phyloP scores from a whole-genome alignment of 2,113 vertebrate species.

The Saguinus imperator region DNA sequence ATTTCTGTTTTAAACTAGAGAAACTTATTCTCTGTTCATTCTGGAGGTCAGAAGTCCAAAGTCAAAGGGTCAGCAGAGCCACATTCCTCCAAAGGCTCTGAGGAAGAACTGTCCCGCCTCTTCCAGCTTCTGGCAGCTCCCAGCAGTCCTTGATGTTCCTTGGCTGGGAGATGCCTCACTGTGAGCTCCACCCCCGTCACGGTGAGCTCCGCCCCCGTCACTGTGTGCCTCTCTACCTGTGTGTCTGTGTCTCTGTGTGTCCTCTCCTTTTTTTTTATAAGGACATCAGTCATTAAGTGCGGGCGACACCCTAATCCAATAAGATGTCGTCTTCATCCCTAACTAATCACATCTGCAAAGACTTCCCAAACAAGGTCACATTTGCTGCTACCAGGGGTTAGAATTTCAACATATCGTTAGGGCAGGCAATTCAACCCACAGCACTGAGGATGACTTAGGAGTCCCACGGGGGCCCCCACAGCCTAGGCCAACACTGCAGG shows the following conservation, averaged over 20 bases:
- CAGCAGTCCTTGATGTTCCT: rapidly evolving
- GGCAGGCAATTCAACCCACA: rapidly evolving
- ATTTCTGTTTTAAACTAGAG: too few species aligned
- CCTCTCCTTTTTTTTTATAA: neutral
- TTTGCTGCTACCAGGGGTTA: neutral
- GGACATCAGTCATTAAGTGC: neutral
- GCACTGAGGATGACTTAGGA: neutral
- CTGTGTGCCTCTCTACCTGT: rapidly evolving
- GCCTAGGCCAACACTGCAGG: neutral
- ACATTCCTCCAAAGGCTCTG: rapidly evolving
- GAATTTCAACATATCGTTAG: neutral
- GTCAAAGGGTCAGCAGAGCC: too few species aligned
- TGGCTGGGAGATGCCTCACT: rapidly evolving
- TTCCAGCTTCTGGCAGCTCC: neutral
- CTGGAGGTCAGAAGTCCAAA: neutral
- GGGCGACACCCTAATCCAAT: neutral
- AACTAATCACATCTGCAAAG: neutral
- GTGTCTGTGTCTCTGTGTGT: neutral
- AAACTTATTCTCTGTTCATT: neutral
- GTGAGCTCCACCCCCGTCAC: rapidly evolving
- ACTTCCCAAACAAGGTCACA: neutral
- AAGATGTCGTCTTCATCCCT: neutral
- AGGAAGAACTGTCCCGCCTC: neutral
- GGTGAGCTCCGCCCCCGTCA: rapidly evolving
- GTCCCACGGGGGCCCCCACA: too few species aligned